Conservation (phyloP, 2,797 vertebrate genomes). For the Arrhamphus sclerolepis region DNA sequence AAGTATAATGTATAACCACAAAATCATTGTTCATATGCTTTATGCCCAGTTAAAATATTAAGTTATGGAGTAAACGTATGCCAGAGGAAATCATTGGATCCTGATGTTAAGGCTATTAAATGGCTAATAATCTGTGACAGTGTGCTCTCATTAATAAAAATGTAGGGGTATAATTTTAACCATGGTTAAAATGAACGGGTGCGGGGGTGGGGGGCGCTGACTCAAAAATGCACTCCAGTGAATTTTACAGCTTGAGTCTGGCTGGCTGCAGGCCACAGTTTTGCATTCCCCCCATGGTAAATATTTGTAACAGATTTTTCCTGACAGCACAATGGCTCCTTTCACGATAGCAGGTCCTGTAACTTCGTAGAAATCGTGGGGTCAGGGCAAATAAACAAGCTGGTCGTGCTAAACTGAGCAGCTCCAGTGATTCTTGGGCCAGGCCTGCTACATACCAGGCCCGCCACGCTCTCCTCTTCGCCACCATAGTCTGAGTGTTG, state of each 20-base stretch:
- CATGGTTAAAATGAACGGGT: constrained; percentile 82
- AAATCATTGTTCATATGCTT: too few species aligned
- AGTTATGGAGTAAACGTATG: constrained; percentile 86
- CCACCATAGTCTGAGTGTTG: constrained; percentile 90
- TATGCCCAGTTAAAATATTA: constrained; percentile 31
- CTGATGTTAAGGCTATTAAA: constrained; percentile 88
- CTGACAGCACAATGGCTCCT: constrained; percentile 94
- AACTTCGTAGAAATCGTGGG: constrained; percentile 87
- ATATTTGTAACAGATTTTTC: constrained; percentile 98
- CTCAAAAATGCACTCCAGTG: constrained; percentile 88
- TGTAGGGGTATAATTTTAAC: constrained; percentile 87
- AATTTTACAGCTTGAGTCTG: constrained; percentile 95
- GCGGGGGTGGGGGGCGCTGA: constrained; percentile 71
- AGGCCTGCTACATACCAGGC: constrained; percentile 84
- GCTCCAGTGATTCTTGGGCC: constrained; percentile 84
- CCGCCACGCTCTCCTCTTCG: constrained; percentile 77
- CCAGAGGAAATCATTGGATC: constrained; percentile 85
- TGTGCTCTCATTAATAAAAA: constrained; percentile 93
- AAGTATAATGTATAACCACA: too few species aligned
- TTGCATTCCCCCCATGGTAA: constrained; percentile 88
- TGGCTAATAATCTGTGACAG: constrained; percentile 93
- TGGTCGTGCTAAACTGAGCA: constrained; percentile 88
- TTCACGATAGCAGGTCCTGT: constrained; percentile 88
- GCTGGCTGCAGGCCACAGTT: constrained; percentile 88
- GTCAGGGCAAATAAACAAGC: constrained; percentile 98